Conservation (phyloP, 2,113 vertebrate genomes). For the Ophthalmolycus amberensis region DNA sequence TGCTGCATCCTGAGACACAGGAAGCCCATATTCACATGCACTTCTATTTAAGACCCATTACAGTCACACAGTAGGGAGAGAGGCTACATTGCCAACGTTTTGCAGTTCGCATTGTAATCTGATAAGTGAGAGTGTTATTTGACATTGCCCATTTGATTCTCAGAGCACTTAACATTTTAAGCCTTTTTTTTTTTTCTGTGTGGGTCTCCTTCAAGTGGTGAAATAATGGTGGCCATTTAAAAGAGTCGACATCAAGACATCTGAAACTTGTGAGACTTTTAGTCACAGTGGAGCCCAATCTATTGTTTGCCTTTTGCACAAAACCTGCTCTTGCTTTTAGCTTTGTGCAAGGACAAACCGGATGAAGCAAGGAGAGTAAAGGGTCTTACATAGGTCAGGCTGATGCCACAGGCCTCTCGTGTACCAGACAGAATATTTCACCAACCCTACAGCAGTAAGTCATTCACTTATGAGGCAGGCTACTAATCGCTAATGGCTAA, state of each 20-base stretch:
- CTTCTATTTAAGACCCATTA: conserved; percentile 88
- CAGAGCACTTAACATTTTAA: conserved; percentile 56
- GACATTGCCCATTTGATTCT: conserved; percentile 39
- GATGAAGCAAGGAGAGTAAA: conserved; percentile 77
- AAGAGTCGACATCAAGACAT: conserved; percentile 44
- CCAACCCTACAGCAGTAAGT: conserved; percentile 82
- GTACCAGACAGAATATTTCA: conserved; percentile 85
- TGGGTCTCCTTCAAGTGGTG: conserved; percentile 63
- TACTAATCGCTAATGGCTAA: conserved; percentile 71
- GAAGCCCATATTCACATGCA: conserved; percentile 87
- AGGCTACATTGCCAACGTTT: conserved; percentile 27
- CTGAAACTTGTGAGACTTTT: conserved; percentile 41
- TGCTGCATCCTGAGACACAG: conserved; percentile 84
- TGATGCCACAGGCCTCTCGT: conserved; percentile 86
- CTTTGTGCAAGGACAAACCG: conserved; percentile 57
- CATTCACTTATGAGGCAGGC: conserved; percentile 81
- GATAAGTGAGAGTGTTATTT: conserved; percentile 48
- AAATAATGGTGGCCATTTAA: conserved; percentile 47
- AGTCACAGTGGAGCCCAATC: conserved; percentile 41
- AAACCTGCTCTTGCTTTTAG: conserved; percentile 30
- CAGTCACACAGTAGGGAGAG: conserved; percentile 69
- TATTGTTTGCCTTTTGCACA: conserved; percentile 53
- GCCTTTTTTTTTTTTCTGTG: conserved; percentile 61
- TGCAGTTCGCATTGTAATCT: conserved; percentile 28
- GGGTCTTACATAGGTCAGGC: conserved; percentile 87